Evolutionary conservation across 1,140 invertebrate genomes (phyloP).

Genomic region (Cotesia vestalis): DNA sequence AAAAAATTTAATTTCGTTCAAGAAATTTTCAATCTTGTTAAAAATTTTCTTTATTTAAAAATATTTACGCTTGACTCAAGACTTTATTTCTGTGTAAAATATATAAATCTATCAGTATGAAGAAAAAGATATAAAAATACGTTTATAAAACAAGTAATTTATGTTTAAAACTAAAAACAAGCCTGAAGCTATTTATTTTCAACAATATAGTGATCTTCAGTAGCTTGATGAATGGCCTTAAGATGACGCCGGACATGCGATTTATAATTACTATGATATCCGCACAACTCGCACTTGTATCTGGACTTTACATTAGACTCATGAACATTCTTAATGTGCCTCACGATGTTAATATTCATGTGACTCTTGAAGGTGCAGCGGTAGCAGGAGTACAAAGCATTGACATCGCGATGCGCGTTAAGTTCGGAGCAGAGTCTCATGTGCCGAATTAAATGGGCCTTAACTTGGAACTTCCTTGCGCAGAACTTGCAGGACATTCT

Average conservation of each 20-base stretch:
- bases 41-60: too few species aligned
- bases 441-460: slow-evolving; percentile 61
- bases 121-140: too few species aligned
- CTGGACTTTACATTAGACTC: slow-evolving; percentile 41
- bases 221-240: slow-evolving; percentile 25
- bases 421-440: slow-evolving; percentile 65
- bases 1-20: too few species aligned
- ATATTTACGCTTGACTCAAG: too few species aligned
- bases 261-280: slow-evolving; percentile 53
- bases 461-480: too few species aligned
- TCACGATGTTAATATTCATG: slow-evolving; percentile 59
- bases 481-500: too few species aligned
- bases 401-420: slow-evolving; percentile 53
- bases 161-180: too few species aligned
- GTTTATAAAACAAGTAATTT: too few species aligned
- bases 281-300: slow-evolving; percentile 58
- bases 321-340: slow-evolving; percentile 56
- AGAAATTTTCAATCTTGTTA: too few species aligned
- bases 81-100: too few species aligned
- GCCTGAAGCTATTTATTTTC: background rate
- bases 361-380: slow-evolving; percentile 63
- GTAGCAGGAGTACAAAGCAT: slow-evolving; percentile 61
- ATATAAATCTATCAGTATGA: too few species aligned
- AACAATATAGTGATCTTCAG: background rate
- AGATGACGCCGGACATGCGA: slow-evolving; percentile 41